Evolutionary conservation across 2,888 invertebrate genomes (phyloP).

Genomic region (Allacma fusca): DNA sequence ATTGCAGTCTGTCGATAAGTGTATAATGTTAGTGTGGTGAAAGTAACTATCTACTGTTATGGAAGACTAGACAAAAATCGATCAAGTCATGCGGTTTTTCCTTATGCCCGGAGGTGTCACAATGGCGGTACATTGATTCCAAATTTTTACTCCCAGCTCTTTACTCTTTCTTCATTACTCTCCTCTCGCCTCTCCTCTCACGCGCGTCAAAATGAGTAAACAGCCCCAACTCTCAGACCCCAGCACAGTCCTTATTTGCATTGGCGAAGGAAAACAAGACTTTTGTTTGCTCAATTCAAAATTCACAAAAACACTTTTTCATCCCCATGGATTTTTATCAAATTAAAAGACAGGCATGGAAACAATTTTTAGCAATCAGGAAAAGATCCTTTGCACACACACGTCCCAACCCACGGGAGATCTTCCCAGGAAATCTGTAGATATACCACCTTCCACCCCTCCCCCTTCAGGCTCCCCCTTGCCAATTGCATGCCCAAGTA

Average conservation of each 20-base stretch:
- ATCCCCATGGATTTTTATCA: background rate
- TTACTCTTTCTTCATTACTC: slow-evolving; percentile 11
- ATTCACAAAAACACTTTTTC: background rate
- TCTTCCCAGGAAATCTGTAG: too few species aligned
- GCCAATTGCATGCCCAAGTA: too few species aligned
- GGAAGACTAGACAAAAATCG: slow-evolving; percentile 7
- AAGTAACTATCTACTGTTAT: background rate
- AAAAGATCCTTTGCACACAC: too few species aligned
- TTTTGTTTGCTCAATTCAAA: background rate
- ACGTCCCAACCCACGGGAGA: too few species aligned
- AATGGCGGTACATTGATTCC: slow-evolving; percentile 6
- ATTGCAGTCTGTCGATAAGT: background rate
- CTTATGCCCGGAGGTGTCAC: slow-evolving; percentile 3
- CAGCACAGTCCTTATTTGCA: too few species aligned
- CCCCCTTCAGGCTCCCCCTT: too few species aligned
- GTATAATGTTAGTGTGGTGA: background rate
- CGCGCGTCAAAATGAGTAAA: background rate
- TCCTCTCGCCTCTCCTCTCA: background rate
- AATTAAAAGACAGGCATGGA: background rate
- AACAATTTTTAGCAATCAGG: background rate
- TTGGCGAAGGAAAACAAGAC: background rate
- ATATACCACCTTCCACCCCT: too few species aligned
- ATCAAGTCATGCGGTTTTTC: slow-evolving; percentile 16
- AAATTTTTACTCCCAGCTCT: background rate
- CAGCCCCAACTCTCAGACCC: background rate